phyloP scores from a whole-genome alignment of 2,113 vertebrate genomes.

The Pluvialis apricaria region DNA sequence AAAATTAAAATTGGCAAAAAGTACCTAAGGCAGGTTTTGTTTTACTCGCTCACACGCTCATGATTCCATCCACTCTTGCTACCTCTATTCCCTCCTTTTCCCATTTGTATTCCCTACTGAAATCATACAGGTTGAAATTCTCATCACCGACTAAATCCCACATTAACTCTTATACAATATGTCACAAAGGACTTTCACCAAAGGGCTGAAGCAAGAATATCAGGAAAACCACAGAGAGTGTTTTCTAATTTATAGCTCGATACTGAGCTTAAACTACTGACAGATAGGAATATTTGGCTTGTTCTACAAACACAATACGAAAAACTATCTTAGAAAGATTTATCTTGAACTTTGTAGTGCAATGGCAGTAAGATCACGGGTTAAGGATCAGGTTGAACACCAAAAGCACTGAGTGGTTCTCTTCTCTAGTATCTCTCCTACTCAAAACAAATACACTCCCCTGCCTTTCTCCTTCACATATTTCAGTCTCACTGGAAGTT shows the following conservation, averaged over 20 bases:
- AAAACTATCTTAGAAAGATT: not conserved
- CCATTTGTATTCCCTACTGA: not conserved
- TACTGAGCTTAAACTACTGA: not conserved
- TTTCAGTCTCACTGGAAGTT: not conserved
- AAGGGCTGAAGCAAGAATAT: not conserved
- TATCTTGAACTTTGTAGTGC: not conserved
- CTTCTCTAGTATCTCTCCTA: not conserved
- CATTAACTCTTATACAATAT: not conserved
- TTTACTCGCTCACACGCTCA: not conserved
- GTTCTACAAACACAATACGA: not conserved
- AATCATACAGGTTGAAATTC: not conserved
- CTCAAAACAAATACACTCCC: not conserved
- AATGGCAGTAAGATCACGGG: not conserved
- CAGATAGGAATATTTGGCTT: not conserved
- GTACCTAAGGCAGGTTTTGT: not conserved
- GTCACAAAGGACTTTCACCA: not conserved
- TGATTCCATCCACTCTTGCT: not conserved
- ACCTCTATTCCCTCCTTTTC: not conserved
- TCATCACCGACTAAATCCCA: not conserved
- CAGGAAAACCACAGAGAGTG: not conserved
- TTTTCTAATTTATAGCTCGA: not conserved
- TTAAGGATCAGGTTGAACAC: not conserved
- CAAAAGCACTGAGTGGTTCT: not conserved
- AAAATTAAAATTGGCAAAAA: not conserved
- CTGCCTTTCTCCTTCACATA: not conserved